Evolutionary conservation across 2,888 invertebrate genomes (phyloP).

Genomic region (Hyposoter didymator): DNA sequence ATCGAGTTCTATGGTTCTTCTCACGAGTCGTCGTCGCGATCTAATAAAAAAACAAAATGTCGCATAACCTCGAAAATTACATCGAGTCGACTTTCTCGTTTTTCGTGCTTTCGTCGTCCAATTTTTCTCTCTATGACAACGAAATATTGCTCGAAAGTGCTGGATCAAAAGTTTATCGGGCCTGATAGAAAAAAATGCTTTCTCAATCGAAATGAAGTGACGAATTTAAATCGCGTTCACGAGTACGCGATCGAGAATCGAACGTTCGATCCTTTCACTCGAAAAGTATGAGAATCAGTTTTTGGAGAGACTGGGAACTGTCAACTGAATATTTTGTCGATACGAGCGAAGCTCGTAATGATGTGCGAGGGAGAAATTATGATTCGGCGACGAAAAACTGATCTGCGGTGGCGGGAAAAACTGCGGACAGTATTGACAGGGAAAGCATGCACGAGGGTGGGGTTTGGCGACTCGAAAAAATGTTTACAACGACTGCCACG

Average conservation of each 20-base stretch:
- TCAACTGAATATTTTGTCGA: neutral
- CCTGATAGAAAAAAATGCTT: neutral
- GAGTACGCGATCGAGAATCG: neutral
- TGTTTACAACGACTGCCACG: neutral
- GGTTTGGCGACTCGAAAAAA: conserved; percentile 9
- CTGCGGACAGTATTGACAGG: conserved; percentile 24
- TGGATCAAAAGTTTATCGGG: neutral
- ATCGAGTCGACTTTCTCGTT: neutral
- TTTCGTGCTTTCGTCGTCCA: neutral
- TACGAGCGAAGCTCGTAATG: neutral
- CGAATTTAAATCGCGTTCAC: neutral
- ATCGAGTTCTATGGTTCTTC: too few relatives aligned
- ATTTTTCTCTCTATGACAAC: neutral
- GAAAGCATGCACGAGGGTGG: conserved; percentile 30
- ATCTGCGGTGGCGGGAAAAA: conserved; percentile 4
- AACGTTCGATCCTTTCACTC: neutral
- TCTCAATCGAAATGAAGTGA: neutral
- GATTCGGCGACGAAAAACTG: neutral
- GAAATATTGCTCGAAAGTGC: neutral
- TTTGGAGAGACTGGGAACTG: neutral
- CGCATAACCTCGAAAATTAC: neutral
- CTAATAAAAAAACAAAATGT: neutral
- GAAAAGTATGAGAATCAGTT: neutral
- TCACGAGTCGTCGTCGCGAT: too few relatives aligned
- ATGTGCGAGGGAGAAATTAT: neutral